Evolutionary conservation across 2,888 invertebrate species (phyloP).

Genomic region (Bellardia pandia): DNA sequence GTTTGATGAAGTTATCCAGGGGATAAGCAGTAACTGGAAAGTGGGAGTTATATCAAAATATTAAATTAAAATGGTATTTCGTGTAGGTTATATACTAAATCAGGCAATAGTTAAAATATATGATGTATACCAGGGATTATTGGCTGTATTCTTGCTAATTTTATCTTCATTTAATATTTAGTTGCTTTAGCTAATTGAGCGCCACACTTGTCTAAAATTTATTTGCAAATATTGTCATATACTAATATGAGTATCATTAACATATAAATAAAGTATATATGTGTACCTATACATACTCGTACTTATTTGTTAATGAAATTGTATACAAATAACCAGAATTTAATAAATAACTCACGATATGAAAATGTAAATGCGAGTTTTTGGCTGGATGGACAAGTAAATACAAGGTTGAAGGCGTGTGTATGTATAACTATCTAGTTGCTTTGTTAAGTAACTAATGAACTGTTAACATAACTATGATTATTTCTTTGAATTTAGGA

Average conservation of each 20-base stretch:
- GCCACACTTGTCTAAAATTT: not conserved
- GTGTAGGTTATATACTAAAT: not conserved
- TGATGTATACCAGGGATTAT: not conserved
- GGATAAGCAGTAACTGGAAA: too few relatives aligned
- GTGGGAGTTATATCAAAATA: too few relatives aligned
- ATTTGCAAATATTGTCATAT: slow-evolving; percentile 21
- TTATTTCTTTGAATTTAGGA: not conserved
- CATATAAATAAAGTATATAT: not conserved
- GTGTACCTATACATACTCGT: too few relatives aligned
- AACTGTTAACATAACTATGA: slow-evolving; percentile 47
- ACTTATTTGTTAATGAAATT: slow-evolving; percentile 34
- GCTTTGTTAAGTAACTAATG: slow-evolving; percentile 4
- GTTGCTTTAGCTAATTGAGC: slow-evolving; percentile 35
- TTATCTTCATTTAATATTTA: slow-evolving; percentile 6
- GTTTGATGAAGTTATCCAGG: too few relatives aligned
- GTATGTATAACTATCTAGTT: not conserved
- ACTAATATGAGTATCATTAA: not conserved
- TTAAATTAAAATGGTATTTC: too few relatives aligned
- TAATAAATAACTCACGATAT: slow-evolving; percentile 36
- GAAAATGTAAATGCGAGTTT: slow-evolving; percentile 7
- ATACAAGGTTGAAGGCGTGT: not conserved
- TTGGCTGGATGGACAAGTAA: not conserved
- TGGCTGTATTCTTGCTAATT: not conserved
- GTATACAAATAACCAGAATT: slow-evolving; percentile 40
- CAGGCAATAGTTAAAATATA: not conserved